phyloP scores from a whole-genome alignment of 2,113 vertebrate genomes.

The Alces alces region DNA sequence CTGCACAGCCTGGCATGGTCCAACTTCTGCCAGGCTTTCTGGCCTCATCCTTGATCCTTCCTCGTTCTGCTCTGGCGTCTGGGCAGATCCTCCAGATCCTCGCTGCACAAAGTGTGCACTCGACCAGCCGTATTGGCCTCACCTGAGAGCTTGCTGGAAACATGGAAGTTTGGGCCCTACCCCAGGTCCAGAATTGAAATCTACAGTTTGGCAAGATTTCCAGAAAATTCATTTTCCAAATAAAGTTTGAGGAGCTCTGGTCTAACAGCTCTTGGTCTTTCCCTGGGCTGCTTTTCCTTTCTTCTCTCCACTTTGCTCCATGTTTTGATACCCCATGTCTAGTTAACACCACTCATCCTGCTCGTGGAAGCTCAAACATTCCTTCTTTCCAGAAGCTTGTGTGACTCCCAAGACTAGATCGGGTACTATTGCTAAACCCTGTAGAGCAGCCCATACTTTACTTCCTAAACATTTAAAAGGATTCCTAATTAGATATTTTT shows the following conservation, averaged over 20 bases:
- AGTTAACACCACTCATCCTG: neutral
- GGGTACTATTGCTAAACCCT: neutral
- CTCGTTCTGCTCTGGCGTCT: neutral
- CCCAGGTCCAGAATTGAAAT: neutral
- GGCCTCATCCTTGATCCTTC: neutral
- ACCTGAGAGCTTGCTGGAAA: neutral
- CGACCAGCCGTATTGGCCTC: fast-evolving
- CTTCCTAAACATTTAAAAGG: neutral
- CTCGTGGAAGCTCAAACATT: neutral
- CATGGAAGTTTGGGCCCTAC: neutral
- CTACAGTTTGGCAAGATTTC: neutral
- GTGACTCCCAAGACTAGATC: neutral
- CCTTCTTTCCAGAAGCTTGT: neutral
- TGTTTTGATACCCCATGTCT: fast-evolving
- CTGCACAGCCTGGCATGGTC: no score
- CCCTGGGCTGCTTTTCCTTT: neutral
- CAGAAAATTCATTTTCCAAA: neutral
- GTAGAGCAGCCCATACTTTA: neutral
- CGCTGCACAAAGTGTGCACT: fast-evolving
- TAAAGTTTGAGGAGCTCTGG: neutral
- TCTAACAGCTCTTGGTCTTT: neutral
- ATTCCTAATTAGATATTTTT: neutral
- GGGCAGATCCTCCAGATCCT: neutral
- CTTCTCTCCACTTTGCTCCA: neutral
- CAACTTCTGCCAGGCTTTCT: neutral